Evolutionary conservation across 2,888 invertebrate species (phyloP).

Genomic region (Arctia plantaginis): DNA sequence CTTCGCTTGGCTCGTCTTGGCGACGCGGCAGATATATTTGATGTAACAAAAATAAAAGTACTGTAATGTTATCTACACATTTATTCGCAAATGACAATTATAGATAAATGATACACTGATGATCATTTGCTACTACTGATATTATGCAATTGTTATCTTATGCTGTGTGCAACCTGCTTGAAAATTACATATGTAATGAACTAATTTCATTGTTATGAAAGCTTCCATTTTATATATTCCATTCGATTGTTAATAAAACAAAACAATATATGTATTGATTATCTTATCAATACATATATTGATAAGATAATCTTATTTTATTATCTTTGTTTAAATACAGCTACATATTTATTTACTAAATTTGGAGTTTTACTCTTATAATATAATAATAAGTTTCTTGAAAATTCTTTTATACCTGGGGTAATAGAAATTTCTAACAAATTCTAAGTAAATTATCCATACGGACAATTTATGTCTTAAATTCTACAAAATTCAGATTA

Average conservation of each 20-base stretch:
- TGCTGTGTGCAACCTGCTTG: background rate
- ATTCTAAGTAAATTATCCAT: background rate
- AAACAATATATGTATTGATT: background rate
- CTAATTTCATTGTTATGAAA: background rate
- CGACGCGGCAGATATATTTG: background rate
- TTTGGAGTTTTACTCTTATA: background rate
- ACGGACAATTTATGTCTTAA: background rate
- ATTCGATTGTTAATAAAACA: background rate
- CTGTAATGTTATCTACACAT: background rate
- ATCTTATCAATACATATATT: background rate
- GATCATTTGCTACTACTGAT: background rate
- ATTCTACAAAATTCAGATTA: slow-evolving; percentile 36
- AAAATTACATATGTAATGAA: background rate
- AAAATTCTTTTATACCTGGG: background rate
- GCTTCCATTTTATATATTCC: background rate
- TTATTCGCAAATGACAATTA: background rate
- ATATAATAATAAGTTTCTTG: background rate
- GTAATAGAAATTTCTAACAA: background rate
- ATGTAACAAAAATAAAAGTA: background rate
- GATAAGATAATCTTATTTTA: no score
- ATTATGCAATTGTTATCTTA: background rate
- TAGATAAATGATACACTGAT: background rate
- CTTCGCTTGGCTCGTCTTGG: no score
- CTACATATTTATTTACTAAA: background rate
- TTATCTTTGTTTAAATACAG: background rate